Conservation (phyloP, 2,797 vertebrate species). For the Scolopax rusticola region DNA sequence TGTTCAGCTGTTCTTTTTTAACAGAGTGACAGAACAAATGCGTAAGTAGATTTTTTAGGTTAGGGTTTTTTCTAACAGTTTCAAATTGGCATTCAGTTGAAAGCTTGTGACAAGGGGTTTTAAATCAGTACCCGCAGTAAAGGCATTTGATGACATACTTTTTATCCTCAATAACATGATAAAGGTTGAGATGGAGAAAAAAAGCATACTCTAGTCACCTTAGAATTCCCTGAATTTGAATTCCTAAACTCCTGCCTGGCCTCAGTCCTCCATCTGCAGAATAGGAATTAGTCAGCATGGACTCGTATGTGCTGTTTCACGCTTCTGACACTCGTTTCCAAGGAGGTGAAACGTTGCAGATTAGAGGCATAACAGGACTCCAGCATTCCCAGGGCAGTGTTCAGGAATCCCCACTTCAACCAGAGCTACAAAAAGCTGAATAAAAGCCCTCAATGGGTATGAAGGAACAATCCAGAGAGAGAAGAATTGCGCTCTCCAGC, state of each 20-base stretch:
- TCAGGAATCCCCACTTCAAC: not conserved
- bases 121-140: not conserved
- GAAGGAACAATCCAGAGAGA: not conserved
- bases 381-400: not conserved
- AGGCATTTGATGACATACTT: not conserved
- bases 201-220: not conserved
- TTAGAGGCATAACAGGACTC: not conserved
- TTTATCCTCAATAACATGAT: not conserved
- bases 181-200: not conserved
- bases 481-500: not conserved
- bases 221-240: not conserved
- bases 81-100: conserved; percentile 1
- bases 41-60: not conserved
- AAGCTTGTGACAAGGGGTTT: not conserved
- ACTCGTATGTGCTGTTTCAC: not conserved
- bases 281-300: not conserved
- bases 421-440: accelerated
- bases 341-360: not conserved
- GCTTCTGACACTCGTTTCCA: not conserved
- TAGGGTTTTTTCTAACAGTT: not conserved
- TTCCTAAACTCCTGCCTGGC: not conserved
- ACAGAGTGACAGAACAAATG: conserved; percentile 64
- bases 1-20: conserved; percentile 77
- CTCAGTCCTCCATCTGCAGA: not conserved
- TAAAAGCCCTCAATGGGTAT: not conserved